Base-by-base conservation (phyloP, 2,113 vertebrate species). In the Himantopus leucocephalus region DNA sequence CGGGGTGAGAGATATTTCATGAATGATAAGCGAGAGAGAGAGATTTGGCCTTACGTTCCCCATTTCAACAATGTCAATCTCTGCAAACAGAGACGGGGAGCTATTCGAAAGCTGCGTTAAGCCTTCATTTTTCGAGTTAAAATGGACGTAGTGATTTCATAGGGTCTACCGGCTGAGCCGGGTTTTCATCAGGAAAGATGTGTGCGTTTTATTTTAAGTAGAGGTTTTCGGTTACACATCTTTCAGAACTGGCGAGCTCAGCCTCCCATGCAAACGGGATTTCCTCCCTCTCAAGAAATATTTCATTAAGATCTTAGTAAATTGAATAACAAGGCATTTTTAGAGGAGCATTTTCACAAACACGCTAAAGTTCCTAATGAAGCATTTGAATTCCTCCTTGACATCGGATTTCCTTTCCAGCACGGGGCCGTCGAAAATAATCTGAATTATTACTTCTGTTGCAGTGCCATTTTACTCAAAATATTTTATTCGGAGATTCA, bases 401-500 rank as follows among this genome's bases (percentile, higher is more conserved):
- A 95, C 94, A 96, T 86, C 93, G 78, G 90, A 94, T 96, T 94
- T 94, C 92, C 77, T 91, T 94, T 71, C 82, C 29, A 85, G 91
- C 91, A 90, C 58, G 55, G 92, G 96, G 96, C 81, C 58, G 45
- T 85, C 86, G 96, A 95, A 97, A 97, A 97, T 85, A 96, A 97
- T 93, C 96, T 94, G 96, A 98, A 97, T 98, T 97, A 97, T 97
- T 96, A 94, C 97, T 97, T 97, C 96, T 96, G 94, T 97, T 96
- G 96, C 95, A 89, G 95, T 95, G 96, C 97, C 95, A 95, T 97
- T 98, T 97, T 95, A 94, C 96, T 97, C 97, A 85, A 97, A 97
- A 98, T 98, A 97, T 97, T 98, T 98, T 95, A 97, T 97, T 97
- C 88, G 66, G 94, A 96, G 95, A 92, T 97, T 97, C 96, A 94